These are phyloP conservation scores for Parus major DNA, from an alignment of 2,113 vertebrate genomes.

Conservation along the genomic window DNA sequence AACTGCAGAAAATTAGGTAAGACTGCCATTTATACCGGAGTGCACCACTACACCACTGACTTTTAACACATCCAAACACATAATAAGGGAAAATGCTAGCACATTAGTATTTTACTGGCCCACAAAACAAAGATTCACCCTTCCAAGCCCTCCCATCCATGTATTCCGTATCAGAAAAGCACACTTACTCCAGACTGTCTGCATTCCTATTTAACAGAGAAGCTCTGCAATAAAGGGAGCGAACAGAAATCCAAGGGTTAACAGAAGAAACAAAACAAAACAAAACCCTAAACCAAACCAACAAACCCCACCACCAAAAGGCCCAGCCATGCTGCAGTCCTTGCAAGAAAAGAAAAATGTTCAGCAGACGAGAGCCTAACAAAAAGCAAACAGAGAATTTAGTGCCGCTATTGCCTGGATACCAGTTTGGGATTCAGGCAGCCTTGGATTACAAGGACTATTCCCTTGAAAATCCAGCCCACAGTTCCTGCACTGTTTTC, in stretches of 20 bases:
- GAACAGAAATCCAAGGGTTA: slow-evolving; percentile 25
- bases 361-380: not conserved
- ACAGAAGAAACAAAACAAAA: not conserved
- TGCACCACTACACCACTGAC: not conserved
- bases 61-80: not conserved
- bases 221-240: not conserved
- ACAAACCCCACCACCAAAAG: not conserved
- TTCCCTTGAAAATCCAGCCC: slow-evolving; percentile 18
- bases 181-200: not conserved
- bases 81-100: not conserved
- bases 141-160: not conserved
- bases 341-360: not conserved
- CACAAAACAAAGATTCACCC: not conserved
- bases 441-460: slow-evolving; percentile 4
- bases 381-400: not conserved
- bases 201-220: not conserved
- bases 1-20: not conserved
- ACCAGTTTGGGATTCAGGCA: slow-evolving; percentile 20
- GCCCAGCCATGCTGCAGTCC: not conserved
- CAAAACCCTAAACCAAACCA: not conserved
- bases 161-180: not conserved
- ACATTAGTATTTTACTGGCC: not conserved
- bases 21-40: not conserved
- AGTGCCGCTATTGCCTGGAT: not conserved
- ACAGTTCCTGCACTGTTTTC: slow-evolving; percentile 31